Base-by-base conservation (phyloP, 2,797 vertebrate species). In the Holocentrus rufus region DNA sequence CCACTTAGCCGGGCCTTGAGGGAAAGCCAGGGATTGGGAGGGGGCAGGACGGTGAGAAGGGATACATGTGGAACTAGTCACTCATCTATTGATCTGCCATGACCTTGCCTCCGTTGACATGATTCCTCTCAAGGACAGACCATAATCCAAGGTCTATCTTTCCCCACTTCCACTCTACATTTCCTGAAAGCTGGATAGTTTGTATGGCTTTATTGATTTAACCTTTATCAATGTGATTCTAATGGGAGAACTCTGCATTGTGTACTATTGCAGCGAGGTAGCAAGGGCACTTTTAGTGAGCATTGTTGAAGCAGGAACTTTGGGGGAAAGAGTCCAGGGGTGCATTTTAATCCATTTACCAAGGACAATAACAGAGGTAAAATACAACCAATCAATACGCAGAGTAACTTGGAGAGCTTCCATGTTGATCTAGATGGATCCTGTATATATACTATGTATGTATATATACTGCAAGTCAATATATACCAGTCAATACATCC, bases 11-110 rank as follows among this genome's bases (percentile, higher is more conserved):
- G 20, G 54, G 59, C 71, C 74, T 71, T 68, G 4, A 58, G 82
- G 82, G 81, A 74, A 80, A 83, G 72, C 55, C 49, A 20, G 71
- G 58, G 77, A 69, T 55, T 67, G 72, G 57, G 56, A 68, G 49
- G 34, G 52, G 64, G 72, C 46, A 59, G 31, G 64, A 66, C 47
- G 73, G 71, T 77, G 68, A 80, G 76, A 73, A 27, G 78, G 80
- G 87, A 85, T 76, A 79, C 65, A 81, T 75, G 72, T 65, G 11
- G 39, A 11, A 77, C 53, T 66, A 68, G 68, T 81, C 66, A 67
- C 73, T 73, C 63, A 54, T 81, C 60, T 80, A 91, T 92, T 87
- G 91, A 92, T 90, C 80, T 64, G 15, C 67, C 11, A 18, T 87
- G 89, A 91, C 89, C 85, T 91, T 85, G 80, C 71, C 57, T 81